Conservation (phyloP, 2,888 invertebrate species). For the Caenorhabditis zanzibari region DNA sequence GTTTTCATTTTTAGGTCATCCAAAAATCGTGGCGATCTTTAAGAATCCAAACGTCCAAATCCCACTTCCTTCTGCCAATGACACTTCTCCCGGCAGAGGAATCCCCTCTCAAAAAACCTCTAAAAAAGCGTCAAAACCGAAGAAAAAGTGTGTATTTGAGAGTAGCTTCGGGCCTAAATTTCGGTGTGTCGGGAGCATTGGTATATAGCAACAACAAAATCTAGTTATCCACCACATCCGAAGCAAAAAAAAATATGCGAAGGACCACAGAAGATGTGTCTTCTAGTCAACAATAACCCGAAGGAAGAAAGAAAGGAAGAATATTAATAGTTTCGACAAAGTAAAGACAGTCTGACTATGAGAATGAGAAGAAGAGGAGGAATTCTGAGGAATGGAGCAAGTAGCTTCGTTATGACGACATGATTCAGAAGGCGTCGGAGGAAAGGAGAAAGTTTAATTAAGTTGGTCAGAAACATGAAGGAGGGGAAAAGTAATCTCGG, state of each 20-base stretch:
- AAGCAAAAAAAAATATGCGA: conserved; percentile 26
- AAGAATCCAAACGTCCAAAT: no score
- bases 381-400: conserved; percentile 9
- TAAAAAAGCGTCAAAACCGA: conserved; percentile 25
- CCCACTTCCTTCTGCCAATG: conserved; percentile 19
- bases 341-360: neutral
- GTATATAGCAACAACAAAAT: conserved; percentile 60
- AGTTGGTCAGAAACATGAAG: conserved; percentile 9
- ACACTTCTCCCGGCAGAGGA: conserved; percentile 1
- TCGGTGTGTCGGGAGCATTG: conserved; percentile 27
- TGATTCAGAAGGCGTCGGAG: conserved; percentile 7
- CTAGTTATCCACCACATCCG: conserved; percentile 53
- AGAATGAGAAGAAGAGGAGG: neutral
- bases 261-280: no score
- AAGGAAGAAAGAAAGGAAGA: conserved; percentile 1
- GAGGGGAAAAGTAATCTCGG: neutral
- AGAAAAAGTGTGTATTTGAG: conserved; percentile 51
- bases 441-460: conserved; percentile 12
- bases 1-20: no score
- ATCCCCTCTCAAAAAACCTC: neutral
- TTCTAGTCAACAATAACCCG: conserved; percentile 58
- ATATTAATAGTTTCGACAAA: conserved; percentile 6
- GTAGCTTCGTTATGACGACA: conserved; percentile 57
- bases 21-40: neutral
- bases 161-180: conserved; percentile 28